These are phyloP conservation scores for Brachionus paranguensis DNA, from an alignment of 1,140 invertebrate genomes.

Conservation along the genomic window DNA sequence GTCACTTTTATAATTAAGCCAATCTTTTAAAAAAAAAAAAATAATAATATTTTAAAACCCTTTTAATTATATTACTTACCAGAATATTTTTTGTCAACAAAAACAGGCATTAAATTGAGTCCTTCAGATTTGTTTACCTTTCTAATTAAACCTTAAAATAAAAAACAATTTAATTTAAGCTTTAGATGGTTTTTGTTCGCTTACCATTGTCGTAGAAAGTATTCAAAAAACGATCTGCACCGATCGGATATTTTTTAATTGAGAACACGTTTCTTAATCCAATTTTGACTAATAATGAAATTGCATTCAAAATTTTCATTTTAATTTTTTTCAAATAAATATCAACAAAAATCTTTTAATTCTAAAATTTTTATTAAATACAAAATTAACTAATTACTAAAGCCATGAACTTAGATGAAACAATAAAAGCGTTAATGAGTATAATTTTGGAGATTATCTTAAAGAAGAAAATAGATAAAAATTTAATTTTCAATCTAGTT, in stretches of 20 bases:
- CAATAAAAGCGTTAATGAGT: background rate
- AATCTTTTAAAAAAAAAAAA: background rate
- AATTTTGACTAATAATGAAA: background rate
- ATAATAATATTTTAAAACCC: background rate
- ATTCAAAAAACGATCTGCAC: background rate
- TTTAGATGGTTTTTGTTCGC: too few relatives aligned
- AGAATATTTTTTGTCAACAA: background rate
- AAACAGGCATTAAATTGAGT: background rate
- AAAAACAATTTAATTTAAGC: background rate
- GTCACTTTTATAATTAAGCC: background rate
- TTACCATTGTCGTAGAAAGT: background rate
- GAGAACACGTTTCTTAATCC: background rate
- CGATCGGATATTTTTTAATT: background rate
- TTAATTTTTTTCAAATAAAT: background rate
- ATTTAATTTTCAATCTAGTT: background rate
- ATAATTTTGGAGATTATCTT: slow-evolving; percentile 22
- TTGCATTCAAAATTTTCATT: background rate
- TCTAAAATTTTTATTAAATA: background rate
- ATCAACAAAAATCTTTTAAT: background rate
- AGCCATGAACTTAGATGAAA: background rate
- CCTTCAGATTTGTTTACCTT: background rate
- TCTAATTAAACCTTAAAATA: background rate
- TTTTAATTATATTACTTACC: background rate
- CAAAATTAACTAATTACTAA: background rate
- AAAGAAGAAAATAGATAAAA: background rate